Percentiles rank a stretch among this genome's conserved stretches.
phyloP scores from a whole-genome alignment of 1,140 invertebrate species.

The Bradynema listronoti region DNA sequence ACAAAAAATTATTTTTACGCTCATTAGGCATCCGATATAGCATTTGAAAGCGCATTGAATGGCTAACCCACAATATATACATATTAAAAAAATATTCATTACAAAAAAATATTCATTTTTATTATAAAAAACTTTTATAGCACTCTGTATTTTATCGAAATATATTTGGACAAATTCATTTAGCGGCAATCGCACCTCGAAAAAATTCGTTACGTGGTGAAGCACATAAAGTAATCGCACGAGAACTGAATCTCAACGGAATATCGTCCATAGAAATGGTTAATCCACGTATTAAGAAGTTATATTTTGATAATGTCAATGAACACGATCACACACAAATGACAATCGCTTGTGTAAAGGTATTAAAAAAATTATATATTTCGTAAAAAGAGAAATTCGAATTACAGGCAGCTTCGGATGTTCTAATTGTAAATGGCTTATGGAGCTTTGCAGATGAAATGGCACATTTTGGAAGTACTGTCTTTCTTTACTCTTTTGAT shows the following conservation, averaged over 20 bases:
- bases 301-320: conserved; percentile 6
- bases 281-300: neutral
- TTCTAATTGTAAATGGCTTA: conserved; percentile 33
- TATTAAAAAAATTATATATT: neutral
- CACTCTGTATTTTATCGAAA: too few species aligned
- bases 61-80: too few species aligned
- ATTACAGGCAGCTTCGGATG: conserved; percentile 21
- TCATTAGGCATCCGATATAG: too few species aligned
- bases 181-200: conserved; percentile 23
- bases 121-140: neutral
- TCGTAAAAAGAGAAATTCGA: neutral
- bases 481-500: conserved; percentile 37
- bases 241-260: conserved; percentile 1
- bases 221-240: conserved; percentile 8
- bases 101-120: conserved; percentile 2
- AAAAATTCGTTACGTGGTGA: conserved; percentile 9
- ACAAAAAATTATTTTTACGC: too few species aligned
- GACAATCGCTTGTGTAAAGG: neutral
- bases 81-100: conserved; percentile 10
- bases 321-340: neutral
- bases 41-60: too few species aligned
- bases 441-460: conserved; percentile 27
- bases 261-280: neutral
- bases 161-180: too few species aligned
- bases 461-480: conserved; percentile 17